Conservation (phyloP, 1,140 invertebrate species). For the Penaeus chinensis region DNA sequence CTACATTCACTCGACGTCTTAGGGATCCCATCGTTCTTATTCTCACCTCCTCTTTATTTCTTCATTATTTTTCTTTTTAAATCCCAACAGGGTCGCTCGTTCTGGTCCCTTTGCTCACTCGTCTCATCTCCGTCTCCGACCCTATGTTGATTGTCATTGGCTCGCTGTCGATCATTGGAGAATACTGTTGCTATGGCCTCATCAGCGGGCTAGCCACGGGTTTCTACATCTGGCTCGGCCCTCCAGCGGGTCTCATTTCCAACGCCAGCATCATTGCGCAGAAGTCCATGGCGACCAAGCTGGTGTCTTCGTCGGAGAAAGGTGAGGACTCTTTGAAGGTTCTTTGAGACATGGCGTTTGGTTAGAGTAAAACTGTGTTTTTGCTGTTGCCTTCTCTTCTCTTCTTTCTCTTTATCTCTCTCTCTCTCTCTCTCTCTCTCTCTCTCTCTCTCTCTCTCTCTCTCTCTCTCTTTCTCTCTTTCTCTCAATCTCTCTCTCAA, state of each 20-base stretch:
- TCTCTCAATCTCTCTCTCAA: background rate
- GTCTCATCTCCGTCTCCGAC: conserved; percentile 39
- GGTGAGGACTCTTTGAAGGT: conserved; percentile 11
- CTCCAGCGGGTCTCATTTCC: conserved; percentile 47
- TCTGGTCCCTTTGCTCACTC: conserved; percentile 53
- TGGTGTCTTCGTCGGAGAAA: conserved; percentile 49
- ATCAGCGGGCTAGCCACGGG: conserved; percentile 10
- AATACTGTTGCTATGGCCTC: conserved; percentile 54
- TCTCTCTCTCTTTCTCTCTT: background rate
- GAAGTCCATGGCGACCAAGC: conserved; percentile 58
- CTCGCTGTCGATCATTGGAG: conserved; percentile 32
- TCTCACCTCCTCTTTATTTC: background rate
- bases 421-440: conserved; percentile 17
- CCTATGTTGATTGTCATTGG: conserved; percentile 38
- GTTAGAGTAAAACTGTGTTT: background rate
- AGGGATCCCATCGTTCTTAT: too few species aligned
- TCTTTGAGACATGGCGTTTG: background rate
- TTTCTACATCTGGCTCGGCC: conserved; percentile 54
- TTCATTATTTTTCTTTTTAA: background rate
- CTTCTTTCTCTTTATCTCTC: background rate
- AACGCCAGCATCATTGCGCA: conserved; percentile 55
- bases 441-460: conserved; percentile 20
- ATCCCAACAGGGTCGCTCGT: conserved; percentile 42
- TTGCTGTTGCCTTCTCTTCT: background rate
- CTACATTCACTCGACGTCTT: too few species aligned